A percentile compares a stretch with the other conserved stretches of the same genome.
Conservation (phyloP, 2,113 vertebrate species). For the Hemibagrus wyckioides region DNA sequence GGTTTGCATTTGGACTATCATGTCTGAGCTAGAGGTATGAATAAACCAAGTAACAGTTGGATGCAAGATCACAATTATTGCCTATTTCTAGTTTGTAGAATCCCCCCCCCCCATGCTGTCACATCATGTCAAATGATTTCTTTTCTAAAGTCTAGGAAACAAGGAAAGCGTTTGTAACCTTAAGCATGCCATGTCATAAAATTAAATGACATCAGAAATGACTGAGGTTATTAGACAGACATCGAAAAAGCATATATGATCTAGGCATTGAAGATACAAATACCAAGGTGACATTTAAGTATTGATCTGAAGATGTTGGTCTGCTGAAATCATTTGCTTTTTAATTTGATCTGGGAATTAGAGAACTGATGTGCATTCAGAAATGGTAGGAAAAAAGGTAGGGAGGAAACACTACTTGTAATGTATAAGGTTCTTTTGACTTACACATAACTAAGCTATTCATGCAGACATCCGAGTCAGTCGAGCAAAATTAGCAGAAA, state of each 20-base stretch:
- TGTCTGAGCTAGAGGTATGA: neutral
- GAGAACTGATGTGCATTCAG: neutral
- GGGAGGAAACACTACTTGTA: neutral
- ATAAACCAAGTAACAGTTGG: neutral
- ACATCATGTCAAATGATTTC: neutral
- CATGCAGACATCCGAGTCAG: constrained; percentile 1
- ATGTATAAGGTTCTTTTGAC: neutral
- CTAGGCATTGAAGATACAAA: neutral
- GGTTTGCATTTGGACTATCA: neutral
- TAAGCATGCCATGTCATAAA: neutral
- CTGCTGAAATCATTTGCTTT: neutral
- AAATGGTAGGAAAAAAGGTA: neutral
- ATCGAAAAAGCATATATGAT: neutral
- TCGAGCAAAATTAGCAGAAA: neutral
- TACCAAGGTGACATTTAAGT: neutral
- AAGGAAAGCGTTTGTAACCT: neutral
- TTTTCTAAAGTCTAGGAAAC: neutral
- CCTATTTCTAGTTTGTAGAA: neutral
- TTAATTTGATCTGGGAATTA: constrained; percentile 6
- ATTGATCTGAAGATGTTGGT: neutral
- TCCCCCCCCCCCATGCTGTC: neutral
- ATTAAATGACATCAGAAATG: neutral
- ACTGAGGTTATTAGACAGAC: neutral
- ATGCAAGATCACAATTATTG: neutral
- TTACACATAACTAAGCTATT: constrained; percentile 7